These are phyloP conservation scores for Ooceraea biroi DNA, from an alignment of 1,140 invertebrate species.

Conservation along the genomic window DNA sequence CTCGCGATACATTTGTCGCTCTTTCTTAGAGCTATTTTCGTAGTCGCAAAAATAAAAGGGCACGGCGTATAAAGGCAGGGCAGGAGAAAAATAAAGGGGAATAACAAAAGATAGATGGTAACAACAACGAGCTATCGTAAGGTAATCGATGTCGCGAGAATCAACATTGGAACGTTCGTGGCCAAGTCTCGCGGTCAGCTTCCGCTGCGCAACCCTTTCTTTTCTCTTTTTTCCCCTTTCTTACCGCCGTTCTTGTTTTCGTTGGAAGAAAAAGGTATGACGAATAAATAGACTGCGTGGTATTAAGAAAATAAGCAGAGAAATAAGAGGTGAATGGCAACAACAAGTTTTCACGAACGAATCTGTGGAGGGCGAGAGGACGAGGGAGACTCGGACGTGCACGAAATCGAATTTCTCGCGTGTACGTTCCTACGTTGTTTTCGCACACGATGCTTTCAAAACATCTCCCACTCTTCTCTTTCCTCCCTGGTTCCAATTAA, in stretches of 20 bases:
- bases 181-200: conserved; percentile 51
- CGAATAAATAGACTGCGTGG: conserved; percentile 55
- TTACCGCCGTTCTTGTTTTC: conserved; percentile 65
- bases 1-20: background rate
- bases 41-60: conserved; percentile 64
- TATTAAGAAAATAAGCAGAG: conserved; percentile 31
- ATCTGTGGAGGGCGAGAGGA: conserved; percentile 43
- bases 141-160: conserved; percentile 60
- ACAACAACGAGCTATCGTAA: conserved; percentile 69
- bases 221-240: conserved; percentile 4
- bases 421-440: conserved; percentile 38
- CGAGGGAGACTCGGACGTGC: no score
- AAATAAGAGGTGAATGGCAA: conserved; percentile 53
- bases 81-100: background rate
- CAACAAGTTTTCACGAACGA: conserved; percentile 70
- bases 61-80: conserved; percentile 56
- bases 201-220: conserved; percentile 38
- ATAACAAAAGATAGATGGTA: conserved; percentile 47
- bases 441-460: conserved; percentile 52
- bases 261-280: conserved; percentile 55
- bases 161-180: no score
- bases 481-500: background rate
- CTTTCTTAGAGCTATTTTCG: conserved; percentile 64
- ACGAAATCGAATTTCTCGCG: conserved; percentile 58
- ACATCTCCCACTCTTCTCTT: background rate